Conservation (phyloP, 2,113 vertebrate genomes). For the Megalops atlanticus region DNA sequence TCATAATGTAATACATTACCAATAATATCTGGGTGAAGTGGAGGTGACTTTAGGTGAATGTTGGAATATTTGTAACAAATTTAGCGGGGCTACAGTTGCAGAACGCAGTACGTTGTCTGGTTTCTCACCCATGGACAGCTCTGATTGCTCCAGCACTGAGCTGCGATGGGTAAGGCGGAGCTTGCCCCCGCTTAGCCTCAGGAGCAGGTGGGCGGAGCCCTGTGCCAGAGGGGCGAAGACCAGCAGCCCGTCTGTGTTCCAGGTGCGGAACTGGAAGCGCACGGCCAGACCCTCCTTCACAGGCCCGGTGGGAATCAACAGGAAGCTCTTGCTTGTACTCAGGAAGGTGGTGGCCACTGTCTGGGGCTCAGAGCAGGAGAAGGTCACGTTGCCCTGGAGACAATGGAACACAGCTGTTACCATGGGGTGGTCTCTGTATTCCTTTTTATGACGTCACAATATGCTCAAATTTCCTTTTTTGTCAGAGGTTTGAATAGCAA, state of each 20-base stretch:
- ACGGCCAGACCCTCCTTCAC: conserved; percentile 77
- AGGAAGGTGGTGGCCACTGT: conserved; percentile 81
- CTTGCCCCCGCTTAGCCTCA: conserved; percentile 69
- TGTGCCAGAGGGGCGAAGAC: conserved; percentile 71
- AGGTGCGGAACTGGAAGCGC: conserved; percentile 84
- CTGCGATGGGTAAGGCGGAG: conserved; percentile 73
- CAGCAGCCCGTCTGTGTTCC: conserved; percentile 82
- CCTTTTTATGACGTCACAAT: too few relatives aligned
- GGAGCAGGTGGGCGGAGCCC: conserved; percentile 67
- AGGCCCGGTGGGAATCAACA: conserved; percentile 75
- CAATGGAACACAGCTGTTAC: conserved; percentile 34
- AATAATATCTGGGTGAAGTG: too few relatives aligned
- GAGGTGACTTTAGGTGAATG: too few relatives aligned
- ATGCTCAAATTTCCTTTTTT: neutral
- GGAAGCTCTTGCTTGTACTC: conserved; percentile 73
- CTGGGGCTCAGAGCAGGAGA: conserved; percentile 81
- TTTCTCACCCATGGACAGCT: conserved; percentile 74
- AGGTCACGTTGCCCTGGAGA: conserved; percentile 84
- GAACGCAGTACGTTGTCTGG: neutral
- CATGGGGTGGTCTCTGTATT: too few relatives aligned
- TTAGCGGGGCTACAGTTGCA: too few relatives aligned
- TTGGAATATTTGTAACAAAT: too few relatives aligned
- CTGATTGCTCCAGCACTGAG: conserved; percentile 55
- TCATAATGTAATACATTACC: too few relatives aligned
- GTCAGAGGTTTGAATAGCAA: too few relatives aligned